Evolutionary conservation across 23 tunicate species (phyloP).

Genomic region (Halocynthia roretzi): DNA sequence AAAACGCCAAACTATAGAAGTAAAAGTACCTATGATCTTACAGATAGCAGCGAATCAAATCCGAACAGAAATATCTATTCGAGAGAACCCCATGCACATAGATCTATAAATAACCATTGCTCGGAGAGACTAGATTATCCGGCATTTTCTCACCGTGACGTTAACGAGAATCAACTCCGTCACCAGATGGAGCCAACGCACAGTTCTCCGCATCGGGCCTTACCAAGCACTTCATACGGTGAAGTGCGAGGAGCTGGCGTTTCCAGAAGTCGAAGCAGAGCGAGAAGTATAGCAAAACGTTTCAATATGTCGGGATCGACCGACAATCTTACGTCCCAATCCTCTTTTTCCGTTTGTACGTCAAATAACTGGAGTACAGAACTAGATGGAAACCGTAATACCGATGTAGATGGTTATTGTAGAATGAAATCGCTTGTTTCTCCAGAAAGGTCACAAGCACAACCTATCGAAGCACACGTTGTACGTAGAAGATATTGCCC

Average conservation of each 20-base stretch:
- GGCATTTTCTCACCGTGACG: neutral
- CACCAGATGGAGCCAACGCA: neutral
- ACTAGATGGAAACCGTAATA: neutral
- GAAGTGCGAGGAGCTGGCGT: conserved; percentile 6
- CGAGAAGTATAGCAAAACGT: conserved; percentile 54
- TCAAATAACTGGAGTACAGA: conserved; percentile 18
- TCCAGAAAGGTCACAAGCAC: neutral
- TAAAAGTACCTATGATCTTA: neutral
- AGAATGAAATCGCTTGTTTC: conserved; percentile 12
- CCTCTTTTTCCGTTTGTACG: neutral
- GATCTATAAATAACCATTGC: neutral
- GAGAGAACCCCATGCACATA: too few relatives aligned
- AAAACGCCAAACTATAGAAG: conserved; percentile 4
- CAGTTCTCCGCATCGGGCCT: neutral
- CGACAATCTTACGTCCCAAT: conserved; percentile 34
- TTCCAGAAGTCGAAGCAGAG: conserved; percentile 57
- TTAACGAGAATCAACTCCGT: neutral
- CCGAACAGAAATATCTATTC: too few relatives aligned
- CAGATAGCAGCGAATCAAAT: too few relatives aligned
- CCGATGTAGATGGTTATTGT: neutral
- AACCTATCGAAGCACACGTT: neutral
- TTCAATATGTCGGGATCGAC: conserved; percentile 64
- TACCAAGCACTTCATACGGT: neutral
- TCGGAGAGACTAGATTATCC: neutral
- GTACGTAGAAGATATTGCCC: neutral